phyloP scores from a whole-genome alignment of 1,140 invertebrate species.

The Rhyacophila brunnea region DNA sequence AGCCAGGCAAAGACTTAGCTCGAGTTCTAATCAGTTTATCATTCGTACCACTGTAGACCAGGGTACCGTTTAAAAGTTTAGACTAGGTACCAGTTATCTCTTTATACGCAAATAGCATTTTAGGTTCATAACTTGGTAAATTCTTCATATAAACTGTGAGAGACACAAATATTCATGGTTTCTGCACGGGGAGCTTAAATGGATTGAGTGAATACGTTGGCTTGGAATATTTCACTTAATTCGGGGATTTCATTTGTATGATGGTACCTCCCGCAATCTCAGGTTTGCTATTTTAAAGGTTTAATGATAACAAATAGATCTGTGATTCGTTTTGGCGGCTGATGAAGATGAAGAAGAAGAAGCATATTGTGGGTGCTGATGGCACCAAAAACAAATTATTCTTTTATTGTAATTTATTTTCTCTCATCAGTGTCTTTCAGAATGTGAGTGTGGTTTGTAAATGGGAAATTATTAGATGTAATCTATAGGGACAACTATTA shows the following conservation, averaged over 20 bases:
- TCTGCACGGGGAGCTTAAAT: too few relatives aligned
- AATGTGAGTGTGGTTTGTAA: slow-evolving; percentile 32
- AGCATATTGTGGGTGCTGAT: slow-evolving; percentile 24
- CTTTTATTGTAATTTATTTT: slow-evolving; percentile 16
- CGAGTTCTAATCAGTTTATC: too few relatives aligned
- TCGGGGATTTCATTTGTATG: neutral
- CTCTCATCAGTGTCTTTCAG: slow-evolving; percentile 30
- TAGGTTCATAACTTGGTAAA: too few relatives aligned
- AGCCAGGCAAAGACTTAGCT: too few relatives aligned
- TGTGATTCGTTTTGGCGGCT: slow-evolving; percentile 32
- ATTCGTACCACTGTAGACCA: too few relatives aligned
- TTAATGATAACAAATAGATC: slow-evolving; percentile 28
- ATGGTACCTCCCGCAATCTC: slow-evolving; percentile 4
- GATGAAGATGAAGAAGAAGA: slow-evolving; percentile 13
- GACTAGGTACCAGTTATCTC: too few relatives aligned
- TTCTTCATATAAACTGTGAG: too few relatives aligned
- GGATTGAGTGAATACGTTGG: too few relatives aligned
- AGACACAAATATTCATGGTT: too few relatives aligned
- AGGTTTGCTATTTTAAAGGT: slow-evolving; percentile 5
- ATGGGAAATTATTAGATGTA: slow-evolving; percentile 32
- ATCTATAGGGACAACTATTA: slow-evolving; percentile 34
- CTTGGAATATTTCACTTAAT: neutral
- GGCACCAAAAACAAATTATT: slow-evolving; percentile 23
- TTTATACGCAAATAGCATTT: too few relatives aligned
- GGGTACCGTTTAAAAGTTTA: too few relatives aligned